Percentiles rank a stretch among this genome's conserved stretches.
These are phyloP conservation scores for Mus spicilegus DNA, from an alignment of 2,113 vertebrate species.

Conservation along the genomic window DNA sequence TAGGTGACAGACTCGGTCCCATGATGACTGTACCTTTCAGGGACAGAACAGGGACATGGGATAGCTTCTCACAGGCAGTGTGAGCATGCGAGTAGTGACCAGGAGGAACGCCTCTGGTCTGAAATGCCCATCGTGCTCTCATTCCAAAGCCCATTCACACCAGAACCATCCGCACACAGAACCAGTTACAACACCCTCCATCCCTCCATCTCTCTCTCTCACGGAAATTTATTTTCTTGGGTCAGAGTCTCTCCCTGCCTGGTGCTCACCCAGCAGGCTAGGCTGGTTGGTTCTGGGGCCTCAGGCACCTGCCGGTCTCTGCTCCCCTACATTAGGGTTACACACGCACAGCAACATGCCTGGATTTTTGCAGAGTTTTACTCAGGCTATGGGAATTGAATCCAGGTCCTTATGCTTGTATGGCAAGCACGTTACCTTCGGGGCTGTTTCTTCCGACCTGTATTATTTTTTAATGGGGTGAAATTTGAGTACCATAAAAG, in stretches of 20 bases:
- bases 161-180: no score
- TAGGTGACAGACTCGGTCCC: not conserved
- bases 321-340: not conserved
- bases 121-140: not conserved
- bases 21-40: not conserved
- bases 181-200: not conserved
- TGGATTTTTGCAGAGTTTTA: not conserved
- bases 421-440: not conserved
- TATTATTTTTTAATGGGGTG: not conserved
- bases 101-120: not conserved
- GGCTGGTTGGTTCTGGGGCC: not conserved
- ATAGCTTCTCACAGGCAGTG: not conserved
- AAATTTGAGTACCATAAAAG: not conserved
- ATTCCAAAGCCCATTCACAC: not conserved
- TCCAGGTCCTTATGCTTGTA: not conserved
- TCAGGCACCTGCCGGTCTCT: not conserved
- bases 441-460: not conserved
- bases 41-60: not conserved
- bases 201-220: not conserved
- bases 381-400: not conserved
- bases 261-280: not conserved
- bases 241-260: not conserved
- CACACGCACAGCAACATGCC: not conserved
- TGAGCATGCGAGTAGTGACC: no score
- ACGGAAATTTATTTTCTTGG: not conserved